Evolutionary conservation across 2,888 invertebrate species (phyloP), one percentile per base, ranked within the genome.

Genomic region (Troides aeacus): DNA sequence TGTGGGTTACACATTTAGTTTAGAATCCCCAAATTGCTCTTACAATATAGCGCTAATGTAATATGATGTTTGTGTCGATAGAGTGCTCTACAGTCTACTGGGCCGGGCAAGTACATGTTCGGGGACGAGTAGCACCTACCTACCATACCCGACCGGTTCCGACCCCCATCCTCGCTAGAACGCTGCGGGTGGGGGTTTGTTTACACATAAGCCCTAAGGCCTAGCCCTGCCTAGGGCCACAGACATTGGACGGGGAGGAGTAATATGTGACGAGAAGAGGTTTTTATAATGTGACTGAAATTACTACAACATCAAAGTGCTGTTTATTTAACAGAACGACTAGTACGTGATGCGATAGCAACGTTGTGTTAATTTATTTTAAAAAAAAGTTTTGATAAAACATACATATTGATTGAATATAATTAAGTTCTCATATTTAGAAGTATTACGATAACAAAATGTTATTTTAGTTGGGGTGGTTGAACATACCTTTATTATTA

Each of bases 71-170:
- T 58, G 50, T 24, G 42, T 5, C 21, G 39, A 57, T 62, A n/a
- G 24, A 8, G 39, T 17, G 23, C 17, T 23, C 30, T 46, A 57
- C n/a, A 39, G 64, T 57, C 36, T 56, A 39, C 64, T 53, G 64
- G 64, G 36, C 57, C 23, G 57, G 56, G 39, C 57, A 3, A 57
- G 64, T 39, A 42, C 57, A 7, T 17, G 39, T 36, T 24, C 24
- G 46, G 36, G 53, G 56, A 23, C n/a, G 62, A 63, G 68, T 53
- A 24, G 62, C 23, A 57, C 58, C 42, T 18, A 36, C 36, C 42
- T 18, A 36, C 36, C 42, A 39, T 57, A n/a, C 18, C 36, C 59
- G 24, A 67, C 67, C 62, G 68, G 68, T 68, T 68, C 5, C 66
- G 60, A 66, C 59, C 61, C 56, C 24, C 62, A 42, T 56, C 39